phyloP scores from a whole-genome alignment of 2,113 vertebrate genomes.

The Prietella phreatophila region DNA sequence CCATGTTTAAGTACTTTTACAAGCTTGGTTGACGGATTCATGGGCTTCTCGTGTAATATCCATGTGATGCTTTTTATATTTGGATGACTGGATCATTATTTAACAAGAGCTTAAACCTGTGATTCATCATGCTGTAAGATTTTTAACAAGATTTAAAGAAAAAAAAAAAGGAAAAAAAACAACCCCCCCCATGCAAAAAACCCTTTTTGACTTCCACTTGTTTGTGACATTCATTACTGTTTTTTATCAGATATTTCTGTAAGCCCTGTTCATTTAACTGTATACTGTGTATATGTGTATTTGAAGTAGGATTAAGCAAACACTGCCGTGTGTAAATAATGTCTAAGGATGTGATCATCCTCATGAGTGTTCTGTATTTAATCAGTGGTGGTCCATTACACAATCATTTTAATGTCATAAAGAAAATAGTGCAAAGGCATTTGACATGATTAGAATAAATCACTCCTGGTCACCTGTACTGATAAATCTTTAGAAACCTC shows the following conservation, averaged over 20 bases:
- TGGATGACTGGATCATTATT: neutral
- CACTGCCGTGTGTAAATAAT: constrained; percentile 63
- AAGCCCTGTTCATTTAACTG: neutral
- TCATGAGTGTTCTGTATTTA: neutral
- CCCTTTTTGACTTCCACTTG: neutral
- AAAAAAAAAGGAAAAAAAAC: neutral
- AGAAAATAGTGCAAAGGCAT: neutral
- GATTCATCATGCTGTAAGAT: neutral
- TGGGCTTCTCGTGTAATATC: neutral
- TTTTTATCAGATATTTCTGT: neutral
- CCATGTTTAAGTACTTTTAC: neutral
- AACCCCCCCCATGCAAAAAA: neutral
- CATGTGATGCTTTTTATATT: neutral
- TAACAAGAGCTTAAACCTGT: neutral
- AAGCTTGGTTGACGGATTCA: neutral
- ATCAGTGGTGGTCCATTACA: neutral
- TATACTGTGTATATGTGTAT: constrained; percentile 43
- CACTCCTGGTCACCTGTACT: neutral
- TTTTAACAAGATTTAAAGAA: neutral
- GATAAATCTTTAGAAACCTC: neutral
- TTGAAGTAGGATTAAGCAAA: constrained; percentile 66
- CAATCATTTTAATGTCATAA: neutral
- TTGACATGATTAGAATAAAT: neutral
- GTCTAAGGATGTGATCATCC: neutral
- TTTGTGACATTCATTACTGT: neutral